Conservation (phyloP, 2,888 invertebrate genomes). For the Orthonychiurus folsomi region DNA sequence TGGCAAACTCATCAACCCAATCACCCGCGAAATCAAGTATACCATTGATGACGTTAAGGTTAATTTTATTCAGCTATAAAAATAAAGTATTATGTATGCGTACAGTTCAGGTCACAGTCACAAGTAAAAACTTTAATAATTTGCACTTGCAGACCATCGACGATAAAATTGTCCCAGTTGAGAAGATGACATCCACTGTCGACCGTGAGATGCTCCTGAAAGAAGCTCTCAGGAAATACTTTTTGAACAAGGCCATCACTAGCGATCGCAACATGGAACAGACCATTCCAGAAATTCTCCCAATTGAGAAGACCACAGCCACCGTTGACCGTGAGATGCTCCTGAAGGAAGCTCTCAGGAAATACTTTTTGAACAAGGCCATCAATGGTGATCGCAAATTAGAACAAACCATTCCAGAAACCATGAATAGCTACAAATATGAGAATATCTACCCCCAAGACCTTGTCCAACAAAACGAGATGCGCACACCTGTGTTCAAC, state of each 20-base stretch:
- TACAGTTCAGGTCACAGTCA: too few species aligned
- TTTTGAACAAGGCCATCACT: conserved; percentile 5
- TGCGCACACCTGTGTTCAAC: too few species aligned
- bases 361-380: conserved; percentile 8
- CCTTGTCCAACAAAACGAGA: too few species aligned
- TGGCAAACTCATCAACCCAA: conserved; percentile 8
- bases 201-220: not conserved
- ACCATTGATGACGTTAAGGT: conserved; percentile 9
- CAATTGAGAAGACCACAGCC: not conserved
- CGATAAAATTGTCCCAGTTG: not conserved
- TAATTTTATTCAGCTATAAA: too few species aligned
- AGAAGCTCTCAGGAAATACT: conserved; percentile 4
- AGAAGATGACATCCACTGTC: not conserved
- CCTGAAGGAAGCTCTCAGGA: conserved; percentile 11
- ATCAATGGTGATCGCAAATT: conserved; percentile 5
- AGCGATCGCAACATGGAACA: not conserved
- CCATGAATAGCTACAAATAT: too few species aligned
- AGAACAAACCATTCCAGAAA: not conserved
- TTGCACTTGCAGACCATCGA: too few species aligned
- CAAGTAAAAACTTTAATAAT: too few species aligned
- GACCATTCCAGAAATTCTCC: not conserved
- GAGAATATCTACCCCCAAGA: too few species aligned
- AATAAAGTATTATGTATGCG: not conserved
- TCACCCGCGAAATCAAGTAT: conserved; percentile 12
- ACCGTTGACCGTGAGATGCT: not conserved